Evolutionary conservation across 2,113 vertebrate species (phyloP), one percentile per base, ranked within the genome.

Genomic region (Rhinopomastus cyanomelas): DNA sequence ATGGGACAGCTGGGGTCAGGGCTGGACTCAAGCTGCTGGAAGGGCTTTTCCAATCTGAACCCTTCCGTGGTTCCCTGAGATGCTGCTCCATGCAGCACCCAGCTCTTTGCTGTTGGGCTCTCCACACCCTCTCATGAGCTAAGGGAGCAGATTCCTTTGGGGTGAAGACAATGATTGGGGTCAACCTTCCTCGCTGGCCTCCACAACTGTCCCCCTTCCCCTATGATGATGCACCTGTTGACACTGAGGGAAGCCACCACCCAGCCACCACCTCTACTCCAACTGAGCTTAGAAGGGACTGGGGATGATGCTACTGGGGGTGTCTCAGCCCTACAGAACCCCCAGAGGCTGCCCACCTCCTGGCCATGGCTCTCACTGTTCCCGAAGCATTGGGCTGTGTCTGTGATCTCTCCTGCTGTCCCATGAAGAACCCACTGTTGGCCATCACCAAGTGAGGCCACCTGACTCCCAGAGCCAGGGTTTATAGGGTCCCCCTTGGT

Each of bases 181-280:
- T 15, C 16, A 11, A 15, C 61, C 39, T 2, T 0, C 14, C 61
- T 65, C 27, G 4, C 1, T 55, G 64, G 17, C 56, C 56, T 2
- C 57, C 67, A 5, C 14, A 20, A 3, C 6, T 4, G 2, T 51
- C 17, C 27, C 6, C 55, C 60, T 20, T 12, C 39, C 23, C 29
- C 80, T 14, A 22, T 0, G 1, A 2, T 11, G 2, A 3, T 7
- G 17, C 14, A 89, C 49, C 55, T 16, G 16, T 19, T 8, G 46
- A 62, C 49, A 59, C 42, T 22, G 18, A 20, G 79, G 26, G n/a
- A n/a, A n/a, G n/a, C n/a, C n/a, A n/a, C 19, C 22, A 1, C 32
- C 0, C n/a, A 15, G 27, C 3, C 3, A 3, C 5, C n/a, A 0
- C 23, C 67, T 46, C 20, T 1, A 5, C n/a, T 29, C 67, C 4